These are phyloP conservation scores for Xestobium rufovillosum DNA, from an alignment of 2,888 invertebrate species.

Conservation along the genomic window DNA sequence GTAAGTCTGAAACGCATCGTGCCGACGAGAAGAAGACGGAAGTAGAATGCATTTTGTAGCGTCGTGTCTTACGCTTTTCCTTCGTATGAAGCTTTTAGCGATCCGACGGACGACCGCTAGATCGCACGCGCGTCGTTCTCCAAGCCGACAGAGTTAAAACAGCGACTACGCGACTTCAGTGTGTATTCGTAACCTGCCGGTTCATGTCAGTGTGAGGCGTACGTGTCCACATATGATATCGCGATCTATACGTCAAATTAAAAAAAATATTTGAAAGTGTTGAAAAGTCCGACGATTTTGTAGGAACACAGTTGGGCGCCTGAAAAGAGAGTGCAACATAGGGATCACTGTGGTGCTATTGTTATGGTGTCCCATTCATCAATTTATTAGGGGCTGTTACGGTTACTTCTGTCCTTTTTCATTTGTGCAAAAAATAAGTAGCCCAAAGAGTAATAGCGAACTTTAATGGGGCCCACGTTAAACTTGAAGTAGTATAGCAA, in stretches of 20 bases:
- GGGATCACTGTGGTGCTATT: constrained; percentile 22
- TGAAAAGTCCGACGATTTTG: constrained; percentile 5
- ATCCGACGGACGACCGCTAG: constrained; percentile 42
- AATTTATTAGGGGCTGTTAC: constrained; percentile 25
- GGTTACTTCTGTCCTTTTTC: constrained; percentile 3
- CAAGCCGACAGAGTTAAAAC: constrained; percentile 42
- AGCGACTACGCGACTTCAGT: constrained; percentile 47
- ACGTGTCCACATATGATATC: constrained; percentile 33
- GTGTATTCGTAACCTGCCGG: constrained; percentile 43
- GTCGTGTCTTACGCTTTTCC: no score
- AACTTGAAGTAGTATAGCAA: constrained; percentile 13
- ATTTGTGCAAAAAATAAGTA: not conserved
- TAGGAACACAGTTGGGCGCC: constrained; percentile 4
- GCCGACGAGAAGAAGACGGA: no score
- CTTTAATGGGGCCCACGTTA: constrained; percentile 6
- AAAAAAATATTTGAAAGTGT: constrained; percentile 9
- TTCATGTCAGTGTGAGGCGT: constrained; percentile 34
- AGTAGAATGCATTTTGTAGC: no score
- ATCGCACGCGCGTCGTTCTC: constrained; percentile 47
- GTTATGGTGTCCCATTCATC: constrained; percentile 20
- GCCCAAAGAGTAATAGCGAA: not conserved
- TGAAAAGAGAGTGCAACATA: constrained; percentile 7
- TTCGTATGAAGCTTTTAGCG: no score
- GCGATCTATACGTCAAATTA: constrained; percentile 30
- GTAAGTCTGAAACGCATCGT: no score